Base-by-base conservation (phyloP, 2,797 vertebrate species). In the Rhabdomys pumilio region DNA sequence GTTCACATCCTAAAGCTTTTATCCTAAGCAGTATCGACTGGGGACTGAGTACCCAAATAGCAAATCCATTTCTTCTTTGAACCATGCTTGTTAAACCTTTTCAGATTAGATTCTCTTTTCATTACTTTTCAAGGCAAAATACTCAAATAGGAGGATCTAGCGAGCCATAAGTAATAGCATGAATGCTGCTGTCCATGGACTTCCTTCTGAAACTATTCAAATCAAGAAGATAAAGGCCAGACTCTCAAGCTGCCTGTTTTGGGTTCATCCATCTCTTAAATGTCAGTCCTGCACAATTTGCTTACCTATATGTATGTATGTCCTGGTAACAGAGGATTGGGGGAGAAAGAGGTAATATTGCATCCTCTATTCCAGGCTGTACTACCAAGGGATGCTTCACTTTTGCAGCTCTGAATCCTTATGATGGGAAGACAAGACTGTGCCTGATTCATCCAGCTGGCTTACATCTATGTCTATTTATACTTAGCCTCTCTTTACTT, bases 381-480 rank as follows among this genome's bases (percentile, higher is more conserved):
- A 61, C 29, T 73, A 31, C 9, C 13, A 8, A 81, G 41, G 0
- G 0, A 73, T 86, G 50, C 41, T 86, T 85, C 44, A 17, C 1
- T 90, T 88, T 90, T 76, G 77, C 11, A 94, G 22, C 4, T 29
- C 55, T n/a, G 76, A 81, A 47, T 5, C 34, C 12, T 65, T 73
- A 26, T 57, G 31, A 38, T 75, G 31, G n/a, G n/a, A 84, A 90
- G 47, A 80, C 3, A 34, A 3, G 34, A 81, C 31, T 85, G 22
- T 69, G 31, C 59, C 24, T 24, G 31, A 75, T 50, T 77, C n/a
- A 76, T 55, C 47, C 92, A 95, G 81, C 72, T 82, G 65, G 29
- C 15, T 72, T 81, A 61, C 76, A 26, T 95, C 67, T 91, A n/a
- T 57, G 44, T 92, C 57, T 86, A 50, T 76, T 86, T 95, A 91